phyloP scores from a whole-genome alignment of 1,140 invertebrate species.

The Plectus sambesii region DNA sequence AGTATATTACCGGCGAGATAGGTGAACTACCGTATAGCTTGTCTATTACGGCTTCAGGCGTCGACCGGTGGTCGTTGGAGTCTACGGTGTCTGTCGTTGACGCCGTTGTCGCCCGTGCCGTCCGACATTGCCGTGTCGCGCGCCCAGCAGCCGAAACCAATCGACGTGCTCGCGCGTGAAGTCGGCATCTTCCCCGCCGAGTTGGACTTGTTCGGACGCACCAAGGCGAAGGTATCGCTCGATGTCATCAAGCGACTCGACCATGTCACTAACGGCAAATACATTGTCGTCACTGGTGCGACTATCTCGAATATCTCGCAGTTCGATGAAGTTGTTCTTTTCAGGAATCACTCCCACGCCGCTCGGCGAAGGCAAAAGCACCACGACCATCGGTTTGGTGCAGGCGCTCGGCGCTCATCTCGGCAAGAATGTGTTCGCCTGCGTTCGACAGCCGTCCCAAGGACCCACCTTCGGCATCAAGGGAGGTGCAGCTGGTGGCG shows the following conservation, averaged over 20 bases:
- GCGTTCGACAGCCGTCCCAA: constrained; percentile 92
- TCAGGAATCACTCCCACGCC: constrained; percentile 85
- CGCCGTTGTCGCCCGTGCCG: constrained; percentile 28
- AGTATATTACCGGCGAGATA: too few species aligned
- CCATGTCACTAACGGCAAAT: constrained; percentile 66
- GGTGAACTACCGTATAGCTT: too few species aligned
- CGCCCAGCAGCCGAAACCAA: constrained; percentile 36
- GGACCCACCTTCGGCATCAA: constrained; percentile 98
- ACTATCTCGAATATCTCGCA: constrained; percentile 5
- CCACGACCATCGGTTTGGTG: constrained; percentile 79
- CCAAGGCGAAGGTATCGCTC: constrained; percentile 86
- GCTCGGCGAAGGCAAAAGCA: constrained; percentile 90
- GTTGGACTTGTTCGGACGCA: constrained; percentile 76
- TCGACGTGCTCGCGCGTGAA: constrained; percentile 52
- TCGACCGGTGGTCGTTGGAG: too few species aligned
- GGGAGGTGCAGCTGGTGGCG: constrained; percentile 84
- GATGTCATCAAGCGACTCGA: constrained; percentile 64
- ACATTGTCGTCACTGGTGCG: constrained; percentile 82
- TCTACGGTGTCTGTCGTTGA: constrained; percentile 18
- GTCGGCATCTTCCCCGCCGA: constrained; percentile 70
- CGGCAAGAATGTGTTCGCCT: constrained; percentile 77
- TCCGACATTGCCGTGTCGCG: constrained; percentile 39
- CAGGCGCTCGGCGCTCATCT: constrained; percentile 79
- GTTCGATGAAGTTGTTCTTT: too few species aligned
- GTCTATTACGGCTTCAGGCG: too few species aligned